Base-by-base conservation (phyloP, 2,797 vertebrate genomes). In the Sparidentex hasta region DNA sequence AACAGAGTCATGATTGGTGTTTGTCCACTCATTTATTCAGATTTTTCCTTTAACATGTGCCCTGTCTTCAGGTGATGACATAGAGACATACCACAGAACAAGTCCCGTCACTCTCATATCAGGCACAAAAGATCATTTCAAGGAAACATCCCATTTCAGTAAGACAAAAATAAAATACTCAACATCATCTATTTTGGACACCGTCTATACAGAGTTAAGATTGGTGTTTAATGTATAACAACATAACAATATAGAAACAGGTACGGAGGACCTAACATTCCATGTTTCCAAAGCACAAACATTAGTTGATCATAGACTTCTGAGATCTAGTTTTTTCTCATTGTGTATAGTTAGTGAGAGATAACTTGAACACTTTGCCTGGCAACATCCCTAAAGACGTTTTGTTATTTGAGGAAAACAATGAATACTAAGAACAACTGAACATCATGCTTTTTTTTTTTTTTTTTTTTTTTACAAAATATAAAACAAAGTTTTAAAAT, bases 371-470 rank as follows among this genome's bases (percentile, higher is more conserved):
- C 12, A 65, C 20, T 58, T 63, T 57, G 11, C 25, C 3, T 74
- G 12, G 27, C 20, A 73, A 68, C 41, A 71, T 50, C 61, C n/a
- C 11, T 14, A 47, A 6, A 3, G 14, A 71, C 7, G 7, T 73
- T 55, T 25, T 67, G 9, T 58, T 63, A 41, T 63, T 59, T 21
- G 2, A 83, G 16, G 25, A 41, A 57, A 41, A 69, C n/a, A 33
- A 66, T 57, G 71, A 65, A 51, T 63, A 74, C 70, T 38, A 62
- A 80, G 50, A 79, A 69, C 27, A 65, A 72, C 20, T 58, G 9
- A 81, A 72, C 48, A 52, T 55, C 11, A 55, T 57, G 1, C 4
- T 77, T 65, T 38, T 38, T 38, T 20, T 38, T 38, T 38, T 38
- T 38, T 33, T 33, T 33, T 0, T 52, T 77, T 33, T 33, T 0